Evolutionary conservation across 1,140 invertebrate genomes (phyloP), one percentile per base, ranked within the genome.

Genomic region (Bombus balteatus): DNA sequence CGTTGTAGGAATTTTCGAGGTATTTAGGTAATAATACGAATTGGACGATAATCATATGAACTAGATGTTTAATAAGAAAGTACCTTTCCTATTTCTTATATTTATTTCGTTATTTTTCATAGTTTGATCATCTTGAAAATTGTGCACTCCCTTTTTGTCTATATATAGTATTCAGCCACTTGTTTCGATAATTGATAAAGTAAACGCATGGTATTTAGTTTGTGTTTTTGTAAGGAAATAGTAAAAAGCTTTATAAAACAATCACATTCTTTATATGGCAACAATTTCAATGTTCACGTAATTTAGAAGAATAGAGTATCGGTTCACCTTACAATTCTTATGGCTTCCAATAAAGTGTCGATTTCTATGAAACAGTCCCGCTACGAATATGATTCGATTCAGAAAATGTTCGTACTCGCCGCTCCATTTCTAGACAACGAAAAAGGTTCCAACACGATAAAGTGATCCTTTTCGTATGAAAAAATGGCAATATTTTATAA

Each of bases 111-210:
- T n/a, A n/a, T 4, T 62, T n/a, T 12, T 0, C 1, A 18, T 47
- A 18, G 15, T 6, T 53, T 6, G 47, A 53, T 53, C 47, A 0
- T 53, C 18, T 18, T 53, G 0, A 6, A 53, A 53, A 18, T 18
- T 0, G 13, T 47, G 13, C 0, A 15, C 5, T 18, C 15, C 18
- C 43, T 18, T 1, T 47, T 18, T 5, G 43, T 5, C 5, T 47
- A 47, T 47, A 47, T 47, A 18, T 47, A 47, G 43, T 0, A 5
- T 47, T 18, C 18, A 5, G 43, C 0, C 5, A 5, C 15, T 15
- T 15, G 0, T 1, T 47, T 47, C 3, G 43, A 47, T 15, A 15
- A 59, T 12, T 3, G 25, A 10, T 59, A 28, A 28, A 28, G 3
- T 28, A 28, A 59, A 59, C 9, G 25, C 2, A 59, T 10, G 57